These are phyloP conservation scores for Buphagus erythrorhynchus DNA, from an alignment of 2,797 vertebrate genomes.

Conservation along the genomic window DNA sequence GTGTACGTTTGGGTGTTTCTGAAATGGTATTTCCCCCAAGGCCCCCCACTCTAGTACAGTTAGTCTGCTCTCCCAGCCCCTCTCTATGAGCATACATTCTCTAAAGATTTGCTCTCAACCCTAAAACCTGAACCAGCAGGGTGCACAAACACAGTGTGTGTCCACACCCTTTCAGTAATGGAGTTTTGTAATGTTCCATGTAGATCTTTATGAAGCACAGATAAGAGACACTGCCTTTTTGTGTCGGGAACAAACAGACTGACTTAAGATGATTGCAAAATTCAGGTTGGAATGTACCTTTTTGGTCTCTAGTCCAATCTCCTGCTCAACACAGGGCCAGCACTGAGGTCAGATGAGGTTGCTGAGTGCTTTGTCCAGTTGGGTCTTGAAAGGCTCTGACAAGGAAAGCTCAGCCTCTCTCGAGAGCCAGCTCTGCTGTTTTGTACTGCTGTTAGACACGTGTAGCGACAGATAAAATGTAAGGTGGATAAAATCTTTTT, in stretches of 20 bases:
- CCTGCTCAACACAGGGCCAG: not conserved
- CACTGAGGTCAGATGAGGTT: not conserved
- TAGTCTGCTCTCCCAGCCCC: not conserved
- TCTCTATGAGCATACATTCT: not conserved
- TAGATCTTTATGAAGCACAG: not conserved
- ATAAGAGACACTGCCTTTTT: not conserved
- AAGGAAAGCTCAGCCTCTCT: not conserved
- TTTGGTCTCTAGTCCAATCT: not conserved
- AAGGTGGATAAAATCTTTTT: not conserved
- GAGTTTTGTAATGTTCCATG: not conserved
- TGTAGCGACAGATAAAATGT: not conserved
- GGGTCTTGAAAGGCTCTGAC: not conserved
- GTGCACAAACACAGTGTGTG: not conserved
- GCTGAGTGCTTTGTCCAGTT: not conserved
- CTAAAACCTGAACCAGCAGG: not conserved
- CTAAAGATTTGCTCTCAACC: not conserved
- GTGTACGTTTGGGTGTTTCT: not conserved
- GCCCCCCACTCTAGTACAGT: not conserved
- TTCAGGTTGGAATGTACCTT: not conserved
- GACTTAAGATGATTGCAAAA: not conserved
- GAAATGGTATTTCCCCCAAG: not conserved
- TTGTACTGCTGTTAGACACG: not conserved
- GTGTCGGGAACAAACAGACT: not conserved
- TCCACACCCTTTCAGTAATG: not conserved
- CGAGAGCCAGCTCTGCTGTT: fast-evolving